Evolutionary conservation across 2,113 vertebrate genomes (phyloP), one percentile per base, ranked within the genome.

Genomic region (Tenebrosternarchus preto): DNA sequence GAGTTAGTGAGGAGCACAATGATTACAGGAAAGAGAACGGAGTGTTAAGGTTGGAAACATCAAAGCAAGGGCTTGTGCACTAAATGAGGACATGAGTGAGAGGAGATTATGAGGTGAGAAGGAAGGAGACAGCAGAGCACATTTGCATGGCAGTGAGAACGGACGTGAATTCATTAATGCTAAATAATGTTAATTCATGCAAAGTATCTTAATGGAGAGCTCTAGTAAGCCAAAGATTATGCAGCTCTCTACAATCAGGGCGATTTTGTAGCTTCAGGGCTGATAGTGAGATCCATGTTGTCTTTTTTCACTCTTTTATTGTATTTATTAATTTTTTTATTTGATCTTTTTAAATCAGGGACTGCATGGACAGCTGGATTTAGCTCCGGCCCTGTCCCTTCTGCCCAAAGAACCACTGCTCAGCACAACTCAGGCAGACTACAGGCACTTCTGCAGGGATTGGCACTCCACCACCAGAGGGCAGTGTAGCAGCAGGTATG

Each of bases 391-490:
- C 19, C 55, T 46, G 25, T 55, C 4, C 19, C 55, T 46, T 25
- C 8, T 68, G 60, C 22, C 39, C 31, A 68, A 46, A 68, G 74
- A 83, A 22, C 77, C 73, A 11, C 24, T 12, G 0, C 8, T 27
- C 39, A 84, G 83, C 71, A 85, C 76, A 0, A 4, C 63, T 63
- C 76, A 80, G 5, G 27, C 74, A 0, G 84, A 84, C 63, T 79
- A 85, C 80, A 85, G 79, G 43, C 57, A 5, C 46, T 85, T 79
- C 64, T 74, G 71, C 80, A 81, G 80, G 76, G 86, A 79, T 75
- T 22, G 19, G 1, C 43, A 50, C 9, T 15, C n/a, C 36, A 53
- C 60, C 84, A 83, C 80, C 57, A 84, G 81, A 76, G 60, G 80
- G 85, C 67, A 72, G 81, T 81, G 24, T 76, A 71, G 57, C 31